Base-by-base conservation (phyloP, 2,888 invertebrate species). In the Amblyjoppa fuscipennis region DNA sequence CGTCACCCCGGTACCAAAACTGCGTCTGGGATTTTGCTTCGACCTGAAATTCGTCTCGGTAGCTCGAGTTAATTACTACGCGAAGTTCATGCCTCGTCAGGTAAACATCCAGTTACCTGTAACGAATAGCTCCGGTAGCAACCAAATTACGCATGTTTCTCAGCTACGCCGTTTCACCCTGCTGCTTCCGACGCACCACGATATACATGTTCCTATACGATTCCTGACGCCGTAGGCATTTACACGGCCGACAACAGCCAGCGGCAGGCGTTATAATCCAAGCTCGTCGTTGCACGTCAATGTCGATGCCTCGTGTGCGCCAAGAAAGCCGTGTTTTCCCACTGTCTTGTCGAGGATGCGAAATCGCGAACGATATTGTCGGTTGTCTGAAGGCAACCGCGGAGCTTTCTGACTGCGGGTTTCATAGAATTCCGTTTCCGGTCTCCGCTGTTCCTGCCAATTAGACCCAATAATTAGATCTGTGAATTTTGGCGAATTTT, bases 211-310 rank as follows among this genome's bases (percentile, higher is more conserved):
- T 71, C 7, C 34, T 31, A n/a, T 71, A 4, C 20, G 51, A 59
- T 51, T 76, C 34, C 34, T 9, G 51, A 41, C 38, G 34, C 49
- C 61, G 16, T 28, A 25, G 20, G 38, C 13, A 45, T 56, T 31
- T 41, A 45, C 61, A 82, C 61, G 71, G 68, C 45, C 56, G 51
- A 34, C 59, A 73, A 20, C 64, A 45, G 53, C 45, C 64, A 45
- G 70, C 25, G 20, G 75, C 20, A 61, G 9, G 9, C 28, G 38
- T 51, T 61, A 81, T 84, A 76, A 81, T 84, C 70, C 56, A 66
- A 73, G 71, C 45, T 73, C 66, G 56, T 80, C 66, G 56, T 80
- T 73, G 13, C n/a, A 41, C 70, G 64, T 56, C 70, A 53, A 34
- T 13, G 68, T 76, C 71, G 56, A 59, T 25, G 71, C 59, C 51